Conservation (phyloP, 2,888 invertebrate genomes). For the Rhagium mordax region DNA sequence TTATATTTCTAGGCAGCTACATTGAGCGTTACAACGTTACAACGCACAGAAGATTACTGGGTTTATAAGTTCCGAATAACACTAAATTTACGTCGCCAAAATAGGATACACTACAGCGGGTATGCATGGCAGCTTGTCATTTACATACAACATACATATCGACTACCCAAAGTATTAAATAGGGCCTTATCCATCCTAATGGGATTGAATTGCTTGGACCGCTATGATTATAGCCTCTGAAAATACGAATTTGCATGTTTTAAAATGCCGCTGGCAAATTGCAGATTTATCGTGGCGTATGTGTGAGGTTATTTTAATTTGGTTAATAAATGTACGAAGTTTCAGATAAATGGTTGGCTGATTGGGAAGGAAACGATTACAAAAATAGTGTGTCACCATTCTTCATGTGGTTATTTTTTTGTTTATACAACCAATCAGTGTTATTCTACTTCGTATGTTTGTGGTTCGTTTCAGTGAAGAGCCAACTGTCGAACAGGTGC, state of each 20-base stretch:
- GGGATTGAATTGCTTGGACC: conserved; percentile 9
- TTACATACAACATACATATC: conserved; percentile 16
- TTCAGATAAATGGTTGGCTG: background rate
- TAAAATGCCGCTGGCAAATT: conserved; percentile 11
- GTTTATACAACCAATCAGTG: too few relatives aligned
- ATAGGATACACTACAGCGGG: background rate
- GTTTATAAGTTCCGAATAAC: background rate
- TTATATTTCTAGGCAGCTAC: background rate
- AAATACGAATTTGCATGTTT: conserved; percentile 14
- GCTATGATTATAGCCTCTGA: background rate
- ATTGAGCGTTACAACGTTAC: background rate
- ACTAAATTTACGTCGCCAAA: background rate
- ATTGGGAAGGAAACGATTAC: background rate
- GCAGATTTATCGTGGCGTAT: background rate
- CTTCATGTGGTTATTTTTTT: too few relatives aligned
- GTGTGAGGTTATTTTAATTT: background rate
- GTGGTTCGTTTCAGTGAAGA: too few relatives aligned
- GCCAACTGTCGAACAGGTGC: too few relatives aligned
- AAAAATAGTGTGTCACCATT: too few relatives aligned
- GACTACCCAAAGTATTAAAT: conserved; percentile 15
- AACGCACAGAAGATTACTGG: background rate
- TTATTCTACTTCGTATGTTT: too few relatives aligned
- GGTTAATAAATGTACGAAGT: background rate
- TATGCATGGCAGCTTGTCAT: conserved; percentile 8
- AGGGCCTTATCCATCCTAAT: conserved; percentile 17